These are phyloP conservation scores for Enteromius mattozi DNA, from an alignment of 2,797 vertebrate species.

Conservation along the genomic window DNA sequence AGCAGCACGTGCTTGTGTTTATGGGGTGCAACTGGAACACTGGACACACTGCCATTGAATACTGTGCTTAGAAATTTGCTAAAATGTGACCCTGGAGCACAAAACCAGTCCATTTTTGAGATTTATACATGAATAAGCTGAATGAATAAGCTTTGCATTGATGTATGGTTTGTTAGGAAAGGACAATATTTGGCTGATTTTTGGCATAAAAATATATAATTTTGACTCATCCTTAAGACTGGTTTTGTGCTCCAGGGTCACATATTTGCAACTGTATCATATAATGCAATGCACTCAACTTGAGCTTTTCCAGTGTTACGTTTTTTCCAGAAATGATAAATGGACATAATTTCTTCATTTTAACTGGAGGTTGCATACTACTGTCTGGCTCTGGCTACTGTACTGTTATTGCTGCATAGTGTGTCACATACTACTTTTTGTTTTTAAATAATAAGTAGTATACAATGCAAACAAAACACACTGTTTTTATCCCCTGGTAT, in stretches of 20 bases:
- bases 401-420: neutral
- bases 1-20: neutral
- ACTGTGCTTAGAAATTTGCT: neutral
- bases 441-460: neutral
- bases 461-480: neutral
- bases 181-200: neutral
- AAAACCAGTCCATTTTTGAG: neutral
- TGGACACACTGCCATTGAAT: neutral
- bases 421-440: neutral
- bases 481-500: neutral
- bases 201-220: neutral
- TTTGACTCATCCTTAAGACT: neutral
- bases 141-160: neutral
- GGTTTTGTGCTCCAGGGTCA: neutral
- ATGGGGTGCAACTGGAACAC: neutral
- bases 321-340: neutral
- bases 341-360: neutral
- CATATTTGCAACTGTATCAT: neutral
- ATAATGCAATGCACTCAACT: neutral
- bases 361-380: neutral
- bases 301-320: neutral
- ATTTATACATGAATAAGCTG: neutral
- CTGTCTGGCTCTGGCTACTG: neutral
- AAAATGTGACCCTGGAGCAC: neutral
- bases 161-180: neutral